Evolutionary conservation across 2,797 vertebrate genomes (phyloP), one percentile per base, ranked within the genome.

Genomic region (Allobates femoralis): DNA sequence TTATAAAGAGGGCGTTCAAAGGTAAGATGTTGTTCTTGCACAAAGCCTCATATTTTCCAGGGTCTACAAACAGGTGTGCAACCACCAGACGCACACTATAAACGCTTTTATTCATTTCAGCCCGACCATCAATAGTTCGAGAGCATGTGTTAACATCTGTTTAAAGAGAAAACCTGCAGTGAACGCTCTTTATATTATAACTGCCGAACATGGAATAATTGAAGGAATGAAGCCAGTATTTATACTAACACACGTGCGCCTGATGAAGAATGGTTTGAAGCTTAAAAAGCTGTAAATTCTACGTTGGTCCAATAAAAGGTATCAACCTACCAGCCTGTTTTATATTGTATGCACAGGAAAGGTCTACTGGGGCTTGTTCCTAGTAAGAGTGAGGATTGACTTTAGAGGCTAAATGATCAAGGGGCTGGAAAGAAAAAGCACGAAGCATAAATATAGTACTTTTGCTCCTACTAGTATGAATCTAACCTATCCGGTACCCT

Each of bases 261-360:
- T 75, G 69, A 83, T 75, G 81, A 83, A 83, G 81, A 83, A 75
- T 74, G 81, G 81, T 83, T 83, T 83, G 69, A 83, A 83, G 81
- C 81, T 71, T 83, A 50, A 60, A 83, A 58, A 83, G 81, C 55
- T 62, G 81, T 83, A 83, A 83, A 74, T 83, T 83, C 81, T 83
- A 75, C 69, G 69, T 74, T 83, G 81, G 55, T 83, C 81, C 67
- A 83, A 83, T 83, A 83, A 83, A 83, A 83, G 69, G 67, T 83
- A 83, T 83, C 81, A 83, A 73, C 81, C 81, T 83, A 83, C 81
- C 81, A 83, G 81, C 69, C 81, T 21, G 55, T 83, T 83, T 60
- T 83, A 75, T 73, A 60, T 67, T 83, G 37, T 75, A 60, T 46
- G 53, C 71, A 46, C n/a, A 74, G 81, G 55, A 60, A 83, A 83